phyloP scores from a whole-genome alignment of 1,140 invertebrate species.

The Cheumatopsyche charites region DNA sequence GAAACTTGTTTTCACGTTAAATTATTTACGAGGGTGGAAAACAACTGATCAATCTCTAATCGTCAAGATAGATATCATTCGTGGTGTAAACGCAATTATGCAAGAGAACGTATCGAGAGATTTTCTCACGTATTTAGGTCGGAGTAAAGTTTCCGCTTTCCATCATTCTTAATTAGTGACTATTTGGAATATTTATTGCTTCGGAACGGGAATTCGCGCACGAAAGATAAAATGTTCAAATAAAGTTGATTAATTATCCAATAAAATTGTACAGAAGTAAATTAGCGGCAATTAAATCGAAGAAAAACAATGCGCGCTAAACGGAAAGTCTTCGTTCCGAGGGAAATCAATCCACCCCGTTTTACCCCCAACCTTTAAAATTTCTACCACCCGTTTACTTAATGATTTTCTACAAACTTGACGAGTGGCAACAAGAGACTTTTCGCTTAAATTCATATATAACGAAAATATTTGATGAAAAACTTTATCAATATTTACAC shows the following conservation, averaged over 20 bases:
- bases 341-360: too few species aligned
- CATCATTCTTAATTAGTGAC: slow-evolving; percentile 34
- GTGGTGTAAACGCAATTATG: not conserved
- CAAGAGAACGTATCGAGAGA: slow-evolving; percentile 4
- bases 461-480: too few species aligned
- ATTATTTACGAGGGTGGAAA: too few species aligned
- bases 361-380: too few species aligned
- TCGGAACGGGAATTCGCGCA: slow-evolving; percentile 12
- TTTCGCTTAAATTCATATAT: too few species aligned
- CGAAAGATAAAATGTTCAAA: slow-evolving; percentile 26
- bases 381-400: too few species aligned
- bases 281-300: slow-evolving; percentile 22
- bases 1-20: too few species aligned
- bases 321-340: not conserved
- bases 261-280: slow-evolving; percentile 36
- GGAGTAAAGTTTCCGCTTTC: slow-evolving; percentile 20
- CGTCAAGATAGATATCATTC: too few species aligned
- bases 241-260: slow-evolving; percentile 38
- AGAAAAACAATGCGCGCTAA: slow-evolving; percentile 25
- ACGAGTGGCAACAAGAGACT: too few species aligned
- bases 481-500: too few species aligned
- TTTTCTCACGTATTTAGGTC: slow-evolving; percentile 28
- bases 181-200: slow-evolving; percentile 32
- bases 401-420: too few species aligned
- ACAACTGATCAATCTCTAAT: too few species aligned